A percentile compares a stretch with the other conserved stretches of the same genome.
These are phyloP conservation scores for Peromyscus aztecus DNA, from an alignment of 2,797 vertebrate species.

Conservation along the genomic window DNA sequence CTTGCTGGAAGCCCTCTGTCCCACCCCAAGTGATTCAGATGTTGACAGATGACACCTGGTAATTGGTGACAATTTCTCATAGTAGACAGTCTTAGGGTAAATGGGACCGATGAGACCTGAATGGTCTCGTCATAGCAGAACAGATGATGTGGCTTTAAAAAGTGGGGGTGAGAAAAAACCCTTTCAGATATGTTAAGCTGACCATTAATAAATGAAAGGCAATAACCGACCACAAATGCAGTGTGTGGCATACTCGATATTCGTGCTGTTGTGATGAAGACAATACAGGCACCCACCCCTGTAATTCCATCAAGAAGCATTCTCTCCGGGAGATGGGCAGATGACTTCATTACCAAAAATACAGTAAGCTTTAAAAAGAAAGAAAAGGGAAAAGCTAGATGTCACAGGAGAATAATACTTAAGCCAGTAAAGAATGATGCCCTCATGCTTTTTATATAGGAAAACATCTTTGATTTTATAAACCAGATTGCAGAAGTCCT, in stretches of 20 bases:
- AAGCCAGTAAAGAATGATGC: not conserved
- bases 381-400: not conserved
- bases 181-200: not conserved
- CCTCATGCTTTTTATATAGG: constrained; percentile 15
- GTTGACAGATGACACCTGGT: not conserved
- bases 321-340: not conserved
- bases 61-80: not conserved
- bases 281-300: not conserved
- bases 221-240: not conserved
- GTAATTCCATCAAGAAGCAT: constrained; percentile 4
- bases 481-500: constrained; percentile 29
- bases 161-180: constrained; percentile 11
- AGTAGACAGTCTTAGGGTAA: not conserved
- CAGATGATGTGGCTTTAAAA: constrained; percentile 18
- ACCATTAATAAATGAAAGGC: constrained; percentile 4
- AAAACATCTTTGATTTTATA: constrained; percentile 38
- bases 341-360: not conserved
- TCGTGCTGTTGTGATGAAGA: not conserved
- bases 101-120: not conserved
- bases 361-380: not conserved
- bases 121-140: not conserved
- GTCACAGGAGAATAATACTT: not conserved
- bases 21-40: constrained; percentile 3
- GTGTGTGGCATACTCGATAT: not conserved
- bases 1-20: not conserved